Percentiles rank a stretch among this genome's conserved stretches.
Evolutionary conservation across 1,140 invertebrate species (phyloP).

Genomic region (Gerris buenoi): DNA sequence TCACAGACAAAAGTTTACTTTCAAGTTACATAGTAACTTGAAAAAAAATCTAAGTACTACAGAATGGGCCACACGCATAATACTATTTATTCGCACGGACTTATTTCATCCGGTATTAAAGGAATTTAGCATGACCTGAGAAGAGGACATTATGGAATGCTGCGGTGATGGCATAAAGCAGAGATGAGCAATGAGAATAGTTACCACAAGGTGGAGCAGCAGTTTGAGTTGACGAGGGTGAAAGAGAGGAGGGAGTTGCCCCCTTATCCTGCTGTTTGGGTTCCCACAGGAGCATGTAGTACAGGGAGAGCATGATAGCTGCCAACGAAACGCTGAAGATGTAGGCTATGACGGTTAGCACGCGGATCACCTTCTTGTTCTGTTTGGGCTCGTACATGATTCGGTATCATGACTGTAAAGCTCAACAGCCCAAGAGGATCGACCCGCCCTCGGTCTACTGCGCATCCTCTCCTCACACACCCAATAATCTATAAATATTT

Average conservation of each 20-base stretch:
- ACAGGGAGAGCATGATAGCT: constrained; percentile 84
- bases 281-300: constrained; percentile 93
- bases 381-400: constrained; percentile 46
- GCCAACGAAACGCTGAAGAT: constrained; percentile 87
- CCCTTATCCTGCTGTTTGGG: constrained; percentile 35
- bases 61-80: no score
- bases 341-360: constrained; percentile 88
- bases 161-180: no score
- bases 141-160: no score
- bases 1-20: no score
- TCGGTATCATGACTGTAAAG: not conserved
- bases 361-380: constrained; percentile 74
- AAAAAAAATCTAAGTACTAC: no score
- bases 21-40: no score
- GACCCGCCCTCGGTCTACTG: not conserved
- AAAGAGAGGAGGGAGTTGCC: not conserved
- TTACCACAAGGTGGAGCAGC: not conserved
- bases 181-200: no score
- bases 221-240: no score
- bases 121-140: no score
- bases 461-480: not conserved
- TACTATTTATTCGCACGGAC: no score
- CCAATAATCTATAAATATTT: not conserved
- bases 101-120: no score
- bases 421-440: not conserved